Conservation (phyloP, 1,140 invertebrate genomes). For the Papilio xuthus region DNA sequence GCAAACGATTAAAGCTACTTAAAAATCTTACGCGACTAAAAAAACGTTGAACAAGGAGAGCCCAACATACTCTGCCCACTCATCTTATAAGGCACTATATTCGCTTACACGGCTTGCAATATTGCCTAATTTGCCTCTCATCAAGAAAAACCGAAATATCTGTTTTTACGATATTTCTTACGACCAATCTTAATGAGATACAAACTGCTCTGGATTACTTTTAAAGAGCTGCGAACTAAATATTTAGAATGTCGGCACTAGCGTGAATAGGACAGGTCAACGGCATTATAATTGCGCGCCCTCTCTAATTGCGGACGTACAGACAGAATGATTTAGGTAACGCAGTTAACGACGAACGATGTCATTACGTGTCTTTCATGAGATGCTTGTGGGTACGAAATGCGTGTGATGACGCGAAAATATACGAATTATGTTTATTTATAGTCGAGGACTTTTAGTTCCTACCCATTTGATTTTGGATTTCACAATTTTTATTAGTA, state of each 20-base stretch:
- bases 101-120: not conserved
- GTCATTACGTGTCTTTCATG: not conserved
- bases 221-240: slow-evolving; percentile 16
- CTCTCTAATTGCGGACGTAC: slow-evolving; percentile 37
- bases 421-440: not conserved
- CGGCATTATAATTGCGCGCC: slow-evolving; percentile 39
- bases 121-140: not conserved
- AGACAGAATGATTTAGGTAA: slow-evolving; percentile 32
- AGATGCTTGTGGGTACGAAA: not conserved
- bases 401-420: not conserved
- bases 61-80: no score
- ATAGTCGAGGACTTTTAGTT: not conserved
- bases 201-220: not conserved
- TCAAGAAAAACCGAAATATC: not conserved
- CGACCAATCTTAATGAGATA: not conserved
- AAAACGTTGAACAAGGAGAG: not conserved
- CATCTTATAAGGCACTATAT: not conserved
- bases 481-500: no score
- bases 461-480: not conserved
- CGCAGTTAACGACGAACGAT: slow-evolving; percentile 10
- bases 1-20: not conserved
- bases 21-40: not conserved
- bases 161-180: not conserved
- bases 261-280: slow-evolving; percentile 40
- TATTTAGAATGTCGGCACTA: not conserved